A percentile compares a stretch with the other conserved stretches of the same genome.
These are phyloP conservation scores for Saccopteryx leptura DNA, from an alignment of 2,113 vertebrate genomes.

Conservation along the genomic window DNA sequence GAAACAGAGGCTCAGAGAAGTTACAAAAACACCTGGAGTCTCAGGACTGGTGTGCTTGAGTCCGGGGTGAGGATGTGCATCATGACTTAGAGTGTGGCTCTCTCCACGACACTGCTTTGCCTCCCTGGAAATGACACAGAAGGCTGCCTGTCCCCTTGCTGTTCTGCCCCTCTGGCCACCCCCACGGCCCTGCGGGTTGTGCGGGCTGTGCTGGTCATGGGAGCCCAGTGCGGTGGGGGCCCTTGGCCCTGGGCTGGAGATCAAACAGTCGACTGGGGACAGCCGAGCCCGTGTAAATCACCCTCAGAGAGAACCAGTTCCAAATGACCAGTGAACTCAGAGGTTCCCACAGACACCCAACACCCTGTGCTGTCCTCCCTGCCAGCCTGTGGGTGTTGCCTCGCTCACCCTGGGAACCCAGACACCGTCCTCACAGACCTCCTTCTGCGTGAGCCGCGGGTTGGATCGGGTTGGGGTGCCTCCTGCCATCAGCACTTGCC, in stretches of 20 bases:
- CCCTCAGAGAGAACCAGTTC: constrained; percentile 86
- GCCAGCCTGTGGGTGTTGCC: constrained; percentile 12
- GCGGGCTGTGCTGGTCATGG: constrained; percentile 77
- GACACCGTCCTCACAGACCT: background rate
- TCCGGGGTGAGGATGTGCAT: background rate
- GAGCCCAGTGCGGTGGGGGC: constrained; percentile 73
- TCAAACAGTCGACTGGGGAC: constrained; percentile 85
- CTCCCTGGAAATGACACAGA: constrained; percentile 28
- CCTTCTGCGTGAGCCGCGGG: background rate
- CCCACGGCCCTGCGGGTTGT: constrained; percentile 65
- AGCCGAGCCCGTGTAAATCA: constrained; percentile 84
- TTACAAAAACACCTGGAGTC: background rate
- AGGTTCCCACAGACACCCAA: constrained; percentile 84
- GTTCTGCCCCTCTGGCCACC: background rate
- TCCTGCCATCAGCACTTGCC: accelerated
- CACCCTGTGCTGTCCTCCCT: constrained; percentile 44
- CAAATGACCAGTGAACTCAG: constrained; percentile 81
- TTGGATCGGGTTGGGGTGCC: background rate
- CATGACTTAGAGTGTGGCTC: background rate
- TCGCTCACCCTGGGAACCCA: constrained; percentile 67
- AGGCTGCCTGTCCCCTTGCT: constrained; percentile 11
- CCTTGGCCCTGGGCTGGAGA: constrained; percentile 82
- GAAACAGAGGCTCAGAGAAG: background rate
- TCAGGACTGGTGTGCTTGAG: background rate
- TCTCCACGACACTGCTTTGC: background rate